A percentile compares a stretch with the other conserved stretches of the same genome.
phyloP scores from a whole-genome alignment of 92 coral and sea anemone species.

The Hydrozoanthus gracilis region DNA sequence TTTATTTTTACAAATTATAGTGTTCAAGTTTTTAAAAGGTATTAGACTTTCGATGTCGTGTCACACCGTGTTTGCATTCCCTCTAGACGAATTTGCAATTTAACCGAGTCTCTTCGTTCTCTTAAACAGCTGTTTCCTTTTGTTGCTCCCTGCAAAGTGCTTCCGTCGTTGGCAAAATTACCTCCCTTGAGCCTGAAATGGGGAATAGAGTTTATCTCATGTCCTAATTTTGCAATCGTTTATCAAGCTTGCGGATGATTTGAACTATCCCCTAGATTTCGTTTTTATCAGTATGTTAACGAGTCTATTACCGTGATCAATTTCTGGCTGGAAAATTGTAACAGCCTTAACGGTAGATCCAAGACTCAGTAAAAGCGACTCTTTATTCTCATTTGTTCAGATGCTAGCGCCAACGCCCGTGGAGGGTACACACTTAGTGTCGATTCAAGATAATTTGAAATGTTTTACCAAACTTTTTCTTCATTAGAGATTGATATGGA shows the following conservation, averaged over 20 bases:
- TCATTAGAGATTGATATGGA: slow-evolving; percentile 36
- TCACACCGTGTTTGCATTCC: slow-evolving; percentile 2
- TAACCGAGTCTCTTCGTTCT: background rate
- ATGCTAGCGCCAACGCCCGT: slow-evolving; percentile 47
- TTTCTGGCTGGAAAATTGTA: slow-evolving; percentile 44
- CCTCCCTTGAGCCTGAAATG: slow-evolving; percentile 22
- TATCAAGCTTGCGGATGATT: slow-evolving; percentile 13
- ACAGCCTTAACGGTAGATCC: slow-evolving; percentile 18
- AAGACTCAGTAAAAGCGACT: slow-evolving; percentile 12
- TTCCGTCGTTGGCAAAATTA: slow-evolving; percentile 28
- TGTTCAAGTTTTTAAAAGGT: too few relatives aligned
- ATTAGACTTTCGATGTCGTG: too few relatives aligned
- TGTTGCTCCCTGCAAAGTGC: slow-evolving; percentile 49
- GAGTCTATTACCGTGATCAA: slow-evolving; percentile 40
- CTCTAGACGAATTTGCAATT: background rate
- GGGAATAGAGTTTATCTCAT: slow-evolving; percentile 44
- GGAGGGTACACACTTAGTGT: slow-evolving; percentile 43
- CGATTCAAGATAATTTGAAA: slow-evolving; percentile 47
- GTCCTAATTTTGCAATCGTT: slow-evolving; percentile 45
- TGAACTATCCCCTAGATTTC: slow-evolving; percentile 6
- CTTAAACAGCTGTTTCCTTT: slow-evolving; percentile 10
- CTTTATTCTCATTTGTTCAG: slow-evolving; percentile 38
- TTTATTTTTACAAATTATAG: too few relatives aligned
- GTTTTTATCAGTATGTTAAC: slow-evolving; percentile 32
- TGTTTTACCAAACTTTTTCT: slow-evolving; percentile 45